phyloP scores from a whole-genome alignment of 2,888 invertebrate genomes.

The Agriotes lineatus region DNA sequence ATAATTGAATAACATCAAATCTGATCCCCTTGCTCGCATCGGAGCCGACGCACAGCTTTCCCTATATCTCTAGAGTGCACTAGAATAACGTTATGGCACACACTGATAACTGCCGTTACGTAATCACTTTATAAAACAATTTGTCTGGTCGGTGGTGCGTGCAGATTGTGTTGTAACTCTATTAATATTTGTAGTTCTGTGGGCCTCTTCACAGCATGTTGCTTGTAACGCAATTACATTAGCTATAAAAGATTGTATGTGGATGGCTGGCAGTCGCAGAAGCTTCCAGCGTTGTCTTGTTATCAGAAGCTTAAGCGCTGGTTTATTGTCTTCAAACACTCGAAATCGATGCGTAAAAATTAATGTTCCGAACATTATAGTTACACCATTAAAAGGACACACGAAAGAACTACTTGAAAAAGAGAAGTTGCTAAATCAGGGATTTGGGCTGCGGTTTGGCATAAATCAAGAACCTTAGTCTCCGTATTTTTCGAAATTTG shows the following conservation, averaged over 20 bases:
- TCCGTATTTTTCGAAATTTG: too few species aligned
- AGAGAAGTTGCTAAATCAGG: neutral
- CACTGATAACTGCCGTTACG: conserved; percentile 68
- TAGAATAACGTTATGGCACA: conserved; percentile 56
- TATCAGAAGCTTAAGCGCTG: conserved; percentile 8
- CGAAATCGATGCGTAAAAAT: conserved; percentile 6
- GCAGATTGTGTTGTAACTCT: conserved; percentile 68
- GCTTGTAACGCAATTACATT: conserved; percentile 50
- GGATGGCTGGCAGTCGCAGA: conserved; percentile 14
- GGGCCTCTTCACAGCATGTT: conserved; percentile 54
- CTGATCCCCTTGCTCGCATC: conserved; percentile 35
- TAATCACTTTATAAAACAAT: conserved; percentile 87
- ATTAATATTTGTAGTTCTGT: conserved; percentile 66
- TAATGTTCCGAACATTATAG: conserved; percentile 10
- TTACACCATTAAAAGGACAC: conserved; percentile 3
- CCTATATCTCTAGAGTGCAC: conserved; percentile 51
- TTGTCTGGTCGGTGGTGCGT: conserved; percentile 81
- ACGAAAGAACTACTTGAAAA: neutral
- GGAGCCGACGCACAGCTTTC: conserved; percentile 31
- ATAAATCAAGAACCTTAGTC: too few species aligned
- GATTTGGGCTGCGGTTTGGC: too few species aligned
- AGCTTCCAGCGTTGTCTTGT: neutral
- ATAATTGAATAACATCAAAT: conserved; percentile 41
- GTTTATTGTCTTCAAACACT: conserved; percentile 3
- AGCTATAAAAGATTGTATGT: conserved; percentile 44